Conservation (phyloP, 2,888 invertebrate genomes). For the Spisula subtruncata region DNA sequence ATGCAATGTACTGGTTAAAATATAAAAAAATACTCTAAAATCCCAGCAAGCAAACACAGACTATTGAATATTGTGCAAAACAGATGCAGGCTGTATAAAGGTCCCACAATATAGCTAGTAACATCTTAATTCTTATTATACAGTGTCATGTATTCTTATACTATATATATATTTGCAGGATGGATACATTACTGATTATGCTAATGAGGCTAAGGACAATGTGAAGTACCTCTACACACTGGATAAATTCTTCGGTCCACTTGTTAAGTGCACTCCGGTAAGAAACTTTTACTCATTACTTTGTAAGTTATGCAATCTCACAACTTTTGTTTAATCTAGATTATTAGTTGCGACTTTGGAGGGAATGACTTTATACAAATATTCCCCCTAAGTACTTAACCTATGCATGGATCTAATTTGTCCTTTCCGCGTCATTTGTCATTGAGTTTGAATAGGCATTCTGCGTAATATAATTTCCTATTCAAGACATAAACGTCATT, state of each 20-base stretch:
- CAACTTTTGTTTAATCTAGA: no score
- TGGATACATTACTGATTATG: slow-evolving; percentile 96
- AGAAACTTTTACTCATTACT: slow-evolving; percentile 76
- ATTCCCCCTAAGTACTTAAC: background rate
- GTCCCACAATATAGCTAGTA: no score
- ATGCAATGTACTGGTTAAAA: no score
- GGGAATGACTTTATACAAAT: background rate
- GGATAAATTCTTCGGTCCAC: slow-evolving; percentile 97
- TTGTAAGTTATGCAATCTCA: no score
- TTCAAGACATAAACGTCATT: background rate
- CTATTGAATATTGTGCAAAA: no score
- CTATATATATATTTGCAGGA: slow-evolving; percentile 89
- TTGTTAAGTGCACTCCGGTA: slow-evolving; percentile 97
- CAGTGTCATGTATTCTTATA: background rate
- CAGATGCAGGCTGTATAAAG: no score
- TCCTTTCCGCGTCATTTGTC: background rate
- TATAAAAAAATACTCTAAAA: no score
- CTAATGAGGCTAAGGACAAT: slow-evolving; percentile 98
- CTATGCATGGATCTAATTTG: background rate
- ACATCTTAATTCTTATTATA: no score
- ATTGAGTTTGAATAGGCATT: slow-evolving; percentile 5
- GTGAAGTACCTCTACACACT: slow-evolving; percentile 91
- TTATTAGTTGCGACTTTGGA: background rate
- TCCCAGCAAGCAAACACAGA: no score
- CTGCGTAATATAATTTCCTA: background rate